Percentiles rank a stretch among this genome's conserved stretches.
phyloP scores from a whole-genome alignment of 2,113 vertebrate genomes.

The Epinephelus lanceolatus region DNA sequence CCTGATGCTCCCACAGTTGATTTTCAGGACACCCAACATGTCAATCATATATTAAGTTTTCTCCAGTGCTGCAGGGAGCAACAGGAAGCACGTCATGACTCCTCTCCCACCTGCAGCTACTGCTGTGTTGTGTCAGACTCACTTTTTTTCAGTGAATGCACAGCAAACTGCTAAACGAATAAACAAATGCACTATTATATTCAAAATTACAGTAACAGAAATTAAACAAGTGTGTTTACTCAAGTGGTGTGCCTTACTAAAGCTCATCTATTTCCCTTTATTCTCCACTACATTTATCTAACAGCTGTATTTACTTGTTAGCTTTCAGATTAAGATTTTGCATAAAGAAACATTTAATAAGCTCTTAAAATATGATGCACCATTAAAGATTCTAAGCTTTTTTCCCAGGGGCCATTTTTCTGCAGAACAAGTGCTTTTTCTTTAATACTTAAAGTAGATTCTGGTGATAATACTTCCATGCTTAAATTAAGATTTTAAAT shows the following conservation, averaged over 20 bases:
- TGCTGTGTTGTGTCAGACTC: not conserved
- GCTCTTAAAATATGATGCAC: not conserved
- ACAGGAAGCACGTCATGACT: conserved; percentile 8
- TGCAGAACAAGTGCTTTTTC: not conserved
- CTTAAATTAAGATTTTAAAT: not conserved
- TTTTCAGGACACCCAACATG: conserved; percentile 56
- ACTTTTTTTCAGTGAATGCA: not conserved
- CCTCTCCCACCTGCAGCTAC: not conserved
- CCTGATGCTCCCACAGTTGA: conserved; percentile 36
- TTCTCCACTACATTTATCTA: not conserved
- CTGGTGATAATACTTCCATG: not conserved
- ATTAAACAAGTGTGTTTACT: too few species aligned
- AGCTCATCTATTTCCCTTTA: not conserved
- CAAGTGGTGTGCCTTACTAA: not conserved
- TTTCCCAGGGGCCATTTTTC: not conserved
- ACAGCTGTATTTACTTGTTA: not conserved
- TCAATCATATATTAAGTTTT: conserved; percentile 31
- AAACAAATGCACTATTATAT: not conserved
- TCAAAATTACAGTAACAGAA: not conserved
- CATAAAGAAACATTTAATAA: not conserved
- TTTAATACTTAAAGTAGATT: not conserved
- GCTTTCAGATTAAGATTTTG: not conserved
- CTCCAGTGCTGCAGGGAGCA: conserved; percentile 26
- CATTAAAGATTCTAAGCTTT: not conserved
- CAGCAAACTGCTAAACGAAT: not conserved